Evolutionary conservation across 2,113 vertebrate genomes (phyloP), one percentile per base, ranked within the genome.

Genomic region (Pogona vitticeps): DNA sequence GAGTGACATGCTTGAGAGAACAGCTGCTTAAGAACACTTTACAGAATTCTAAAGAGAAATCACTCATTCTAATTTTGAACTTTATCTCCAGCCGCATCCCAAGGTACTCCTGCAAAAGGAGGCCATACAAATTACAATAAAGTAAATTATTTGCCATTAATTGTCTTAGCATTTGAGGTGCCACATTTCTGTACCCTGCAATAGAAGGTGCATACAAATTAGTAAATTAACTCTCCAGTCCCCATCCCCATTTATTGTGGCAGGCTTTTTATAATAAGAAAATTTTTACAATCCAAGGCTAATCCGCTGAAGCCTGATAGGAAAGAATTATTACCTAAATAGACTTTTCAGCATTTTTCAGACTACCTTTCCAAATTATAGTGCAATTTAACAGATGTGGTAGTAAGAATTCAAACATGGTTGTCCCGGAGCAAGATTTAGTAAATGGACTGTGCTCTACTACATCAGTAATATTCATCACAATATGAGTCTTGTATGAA

Each of bases 121-220:
- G 40, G 36, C 36, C 14, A 40, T 80, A 88, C 78, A 88, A 84
- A 68, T 68, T 83, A 81, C 79, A 28, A 89, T 87, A 28, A 80
- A 68, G 65, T 68, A 31, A 68, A 31, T 28, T 68, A 68, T 80
- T 65, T 80, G 40, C 40, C 80, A 82, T 56, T n/a, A 63, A 80
- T 23, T 63, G 59, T 63, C 10, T 26, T 36, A 82, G 31, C 20
- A 42, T 71, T 33, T 5, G 68, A 31, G 68, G 31, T 71, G 70
- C 70, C n/a, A 56, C 1, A 82, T 14, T 71, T 36, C 70, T 82
- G 17, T n/a, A 56, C 70, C 31, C 46, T 70, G 6, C 42, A 71
- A 36, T 31, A 28, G 65, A 12, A 67, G 5, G 46, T 28, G 61
- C 12, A 28, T 6, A 82, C 26, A 46, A 52, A 68, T 68, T 68